Evolutionary conservation across 2,797 vertebrate species (phyloP).

Genomic region (Sorex maritimensis): DNA sequence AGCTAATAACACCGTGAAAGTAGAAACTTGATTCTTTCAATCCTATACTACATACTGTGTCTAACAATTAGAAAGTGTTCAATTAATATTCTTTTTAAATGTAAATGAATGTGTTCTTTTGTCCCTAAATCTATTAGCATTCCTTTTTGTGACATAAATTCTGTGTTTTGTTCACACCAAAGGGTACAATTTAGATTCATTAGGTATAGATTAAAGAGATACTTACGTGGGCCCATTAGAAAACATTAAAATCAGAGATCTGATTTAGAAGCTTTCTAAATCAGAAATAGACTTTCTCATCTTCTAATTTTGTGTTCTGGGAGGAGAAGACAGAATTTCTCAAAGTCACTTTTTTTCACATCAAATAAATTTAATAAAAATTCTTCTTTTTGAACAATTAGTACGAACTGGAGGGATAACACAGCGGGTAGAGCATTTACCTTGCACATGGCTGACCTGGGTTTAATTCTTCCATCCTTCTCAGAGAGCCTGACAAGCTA

Average conservation of each 20-base stretch:
- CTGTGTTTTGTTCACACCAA: background rate
- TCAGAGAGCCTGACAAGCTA: too few relatives aligned
- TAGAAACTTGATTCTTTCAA: background rate
- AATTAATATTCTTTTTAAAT: background rate
- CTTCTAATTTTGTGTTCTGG: background rate
- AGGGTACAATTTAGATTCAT: background rate
- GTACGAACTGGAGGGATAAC: background rate
- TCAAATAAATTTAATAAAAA: background rate
- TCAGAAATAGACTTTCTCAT: background rate
- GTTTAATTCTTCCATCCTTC: too few relatives aligned
- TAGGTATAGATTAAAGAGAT: background rate
- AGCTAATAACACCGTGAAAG: background rate
- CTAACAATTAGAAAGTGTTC: background rate
- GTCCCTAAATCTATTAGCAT: too few relatives aligned
- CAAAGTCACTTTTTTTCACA: background rate
- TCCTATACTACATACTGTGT: background rate
- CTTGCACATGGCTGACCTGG: too few relatives aligned
- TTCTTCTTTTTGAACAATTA: background rate
- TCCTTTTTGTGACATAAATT: background rate
- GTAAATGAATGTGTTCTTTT: background rate
- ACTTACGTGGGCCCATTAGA: background rate
- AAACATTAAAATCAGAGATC: background rate
- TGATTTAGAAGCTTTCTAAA: background rate
- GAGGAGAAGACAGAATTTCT: constrained; percentile 27
- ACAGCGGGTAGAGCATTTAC: too few relatives aligned